Evolutionary conservation across 2,113 vertebrate genomes (phyloP).

Genomic region (Ifrita kowaldi): DNA sequence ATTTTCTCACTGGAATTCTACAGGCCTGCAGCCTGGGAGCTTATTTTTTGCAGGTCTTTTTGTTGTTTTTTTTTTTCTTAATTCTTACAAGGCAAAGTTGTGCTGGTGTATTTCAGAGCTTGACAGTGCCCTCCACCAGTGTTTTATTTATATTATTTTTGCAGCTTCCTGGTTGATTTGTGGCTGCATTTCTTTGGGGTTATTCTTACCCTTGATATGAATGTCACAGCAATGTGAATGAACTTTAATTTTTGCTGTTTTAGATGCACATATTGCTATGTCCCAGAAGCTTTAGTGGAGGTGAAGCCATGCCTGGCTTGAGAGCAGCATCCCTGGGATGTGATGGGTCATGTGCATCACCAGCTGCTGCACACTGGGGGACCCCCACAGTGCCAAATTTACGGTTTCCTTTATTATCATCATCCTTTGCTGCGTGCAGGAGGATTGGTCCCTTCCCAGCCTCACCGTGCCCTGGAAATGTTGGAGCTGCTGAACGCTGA

Average conservation of each 20-base stretch:
- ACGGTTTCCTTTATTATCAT: not conserved
- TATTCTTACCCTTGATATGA: not conserved
- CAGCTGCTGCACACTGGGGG: not conserved
- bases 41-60: not conserved
- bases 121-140: not conserved
- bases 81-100: not conserved
- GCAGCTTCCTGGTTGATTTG: not conserved
- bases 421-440: not conserved
- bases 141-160: not conserved
- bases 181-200: not conserved
- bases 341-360: not conserved
- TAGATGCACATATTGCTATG: not conserved
- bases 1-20: not conserved
- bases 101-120: not conserved
- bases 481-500: not conserved
- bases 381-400: not conserved
- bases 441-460: not conserved
- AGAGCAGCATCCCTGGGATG: not conserved
- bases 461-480: rapidly evolving
- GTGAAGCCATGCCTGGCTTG: not conserved
- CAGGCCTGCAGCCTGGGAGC: not conserved
- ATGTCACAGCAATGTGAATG: rapidly evolving
- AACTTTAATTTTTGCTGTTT: not conserved
- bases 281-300: not conserved
- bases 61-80: rapidly evolving